A percentile compares a stretch with the other conserved stretches of the same genome.
phyloP scores from a whole-genome alignment of 2,113 vertebrate genomes.

The Corydoras maculifer region DNA sequence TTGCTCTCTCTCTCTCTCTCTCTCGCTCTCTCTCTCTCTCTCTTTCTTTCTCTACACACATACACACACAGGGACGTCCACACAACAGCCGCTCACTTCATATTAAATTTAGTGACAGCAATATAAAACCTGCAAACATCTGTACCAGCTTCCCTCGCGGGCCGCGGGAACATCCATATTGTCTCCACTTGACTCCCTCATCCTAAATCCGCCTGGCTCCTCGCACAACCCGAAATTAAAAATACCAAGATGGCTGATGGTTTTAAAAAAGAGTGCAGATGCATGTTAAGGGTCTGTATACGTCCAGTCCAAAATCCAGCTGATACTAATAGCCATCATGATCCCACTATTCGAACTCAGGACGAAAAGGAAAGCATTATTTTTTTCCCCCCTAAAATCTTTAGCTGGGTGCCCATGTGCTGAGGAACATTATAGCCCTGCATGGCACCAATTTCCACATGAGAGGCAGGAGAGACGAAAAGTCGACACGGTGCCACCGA shows the following conservation, averaged over 20 bases:
- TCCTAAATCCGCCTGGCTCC: conserved; percentile 12
- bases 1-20: no score
- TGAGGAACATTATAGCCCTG: not conserved
- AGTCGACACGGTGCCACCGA: no score
- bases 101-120: conserved; percentile 17
- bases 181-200: not conserved
- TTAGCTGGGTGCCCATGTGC: not conserved
- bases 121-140: not conserved
- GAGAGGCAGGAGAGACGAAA: not conserved
- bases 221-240: conserved; percentile 8
- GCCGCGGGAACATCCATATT: not conserved
- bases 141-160: not conserved
- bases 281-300: not conserved
- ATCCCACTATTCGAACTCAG: no score
- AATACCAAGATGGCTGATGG: conserved; percentile 20
- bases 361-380: not conserved
- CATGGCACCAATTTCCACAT: not conserved
- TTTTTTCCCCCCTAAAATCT: not conserved
- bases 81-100: conserved; percentile 21
- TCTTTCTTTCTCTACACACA: not conserved
- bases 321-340: no score
- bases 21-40: no score
- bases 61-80: not conserved
- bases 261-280: conserved; percentile 4
- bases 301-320: not conserved